Evolutionary conservation across 2,113 vertebrate genomes (phyloP), one percentile per base, ranked within the genome.

Genomic region (Parotia lawesii): DNA sequence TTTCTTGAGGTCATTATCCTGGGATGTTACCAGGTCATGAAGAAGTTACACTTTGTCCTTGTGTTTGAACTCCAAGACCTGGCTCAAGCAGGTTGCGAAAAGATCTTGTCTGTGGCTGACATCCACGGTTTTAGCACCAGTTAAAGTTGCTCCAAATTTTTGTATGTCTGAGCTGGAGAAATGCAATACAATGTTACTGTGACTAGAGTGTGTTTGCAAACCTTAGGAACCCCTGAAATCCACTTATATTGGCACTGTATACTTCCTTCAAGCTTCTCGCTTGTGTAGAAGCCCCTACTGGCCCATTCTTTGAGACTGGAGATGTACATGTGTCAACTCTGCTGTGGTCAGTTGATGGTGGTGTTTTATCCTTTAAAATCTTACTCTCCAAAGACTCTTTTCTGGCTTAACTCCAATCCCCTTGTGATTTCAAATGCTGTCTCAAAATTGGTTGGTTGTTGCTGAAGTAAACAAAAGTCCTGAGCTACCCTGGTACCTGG

Each of bases 171-270:
- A 67, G 38, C 44, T 83, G 33, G 35, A 85, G 62, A 86, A 90
- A 78, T 4, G 2, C 35, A 14, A 5, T 48, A 24, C 0, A 1
- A 0, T 37, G 9, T 54, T 42, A 31, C 28, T 35, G 27, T 82
- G 33, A 38, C 27, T 45, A 33, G 48, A 15, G 4, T 29, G 19
- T 53, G 17, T 70, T 40, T 81, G 54, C 21, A 48, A 60, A 47
- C 29, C 14, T 47, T 25, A 47, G 35, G 24, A 65, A 33, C 8
- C 10, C 65, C 29, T 54, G 22, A 72, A 35, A n/a, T 65, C 54
- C 3, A 6, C 14, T 89, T 72, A 4, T 33, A 4, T 18, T n/a
- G 22, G 19, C 28, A 6, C 18, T 76, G 7, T 47, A 2, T 67
- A 14, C 29, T 86, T 72, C 14, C 38, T 85, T 86, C 60, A 31